phyloP scores from a whole-genome alignment of 2,888 invertebrate species.

The Fissipunctia ypsillon region DNA sequence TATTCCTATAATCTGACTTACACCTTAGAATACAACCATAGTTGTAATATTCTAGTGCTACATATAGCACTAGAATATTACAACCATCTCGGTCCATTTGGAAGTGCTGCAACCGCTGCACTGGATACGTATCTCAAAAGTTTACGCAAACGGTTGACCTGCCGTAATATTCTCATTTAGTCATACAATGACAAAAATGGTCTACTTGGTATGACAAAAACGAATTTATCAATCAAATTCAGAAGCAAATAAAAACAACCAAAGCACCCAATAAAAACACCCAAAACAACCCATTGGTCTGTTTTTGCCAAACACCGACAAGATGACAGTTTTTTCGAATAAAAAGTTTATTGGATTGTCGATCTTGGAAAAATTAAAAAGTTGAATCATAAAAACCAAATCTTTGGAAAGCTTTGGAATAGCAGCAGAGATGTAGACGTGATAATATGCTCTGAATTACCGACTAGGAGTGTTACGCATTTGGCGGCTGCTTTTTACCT shows the following conservation, averaged over 20 bases:
- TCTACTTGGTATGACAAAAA: not conserved
- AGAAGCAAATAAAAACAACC: not conserved
- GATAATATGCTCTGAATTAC: conserved; percentile 41
- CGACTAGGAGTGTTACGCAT: conserved; percentile 34
- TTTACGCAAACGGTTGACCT: too few relatives aligned
- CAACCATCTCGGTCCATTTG: not conserved
- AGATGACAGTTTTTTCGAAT: not conserved
- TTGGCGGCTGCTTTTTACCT: conserved; percentile 41
- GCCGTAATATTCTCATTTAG: not conserved
- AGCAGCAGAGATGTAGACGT: conserved; percentile 33
- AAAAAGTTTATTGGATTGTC: conserved; percentile 6
- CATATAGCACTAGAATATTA: too few relatives aligned
- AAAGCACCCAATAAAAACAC: not conserved
- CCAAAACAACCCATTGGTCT: not conserved
- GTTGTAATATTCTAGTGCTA: too few relatives aligned
- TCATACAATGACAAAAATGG: too few relatives aligned
- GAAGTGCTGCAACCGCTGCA: not conserved
- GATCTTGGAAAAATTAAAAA: not conserved
- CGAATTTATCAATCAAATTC: not conserved
- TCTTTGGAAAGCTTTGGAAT: conserved; percentile 24
- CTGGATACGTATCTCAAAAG: not conserved
- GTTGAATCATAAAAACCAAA: not conserved
- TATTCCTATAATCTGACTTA: too few relatives aligned
- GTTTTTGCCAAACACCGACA: conserved; percentile 4
- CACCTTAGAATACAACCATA: too few relatives aligned